A percentile compares a stretch with the other conserved stretches of the same genome.
Conservation (phyloP, 2,888 invertebrate genomes). For the Willowsia nigromaculata region DNA sequence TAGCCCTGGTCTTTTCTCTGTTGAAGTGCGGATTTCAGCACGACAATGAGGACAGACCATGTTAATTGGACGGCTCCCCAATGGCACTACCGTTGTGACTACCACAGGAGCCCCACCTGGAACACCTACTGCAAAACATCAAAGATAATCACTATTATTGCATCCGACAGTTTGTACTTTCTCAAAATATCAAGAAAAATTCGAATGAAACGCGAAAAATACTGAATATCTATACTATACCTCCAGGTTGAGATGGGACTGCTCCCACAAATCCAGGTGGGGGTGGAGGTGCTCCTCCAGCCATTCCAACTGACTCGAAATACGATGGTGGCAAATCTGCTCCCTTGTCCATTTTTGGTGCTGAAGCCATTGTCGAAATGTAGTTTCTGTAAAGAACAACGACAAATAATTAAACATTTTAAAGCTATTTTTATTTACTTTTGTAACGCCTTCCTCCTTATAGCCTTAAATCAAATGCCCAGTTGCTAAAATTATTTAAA, state of each 20-base stretch:
- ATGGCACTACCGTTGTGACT: constrained; percentile 90
- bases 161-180: no score
- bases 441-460: no score
- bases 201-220: background rate
- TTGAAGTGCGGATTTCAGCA: constrained; percentile 90
- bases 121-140: constrained; percentile 24
- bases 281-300: constrained; percentile 39
- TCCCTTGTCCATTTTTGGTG: constrained; percentile 63
- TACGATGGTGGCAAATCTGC: constrained; percentile 51
- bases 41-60: constrained; percentile 94
- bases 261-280: constrained; percentile 54
- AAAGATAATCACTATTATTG: background rate
- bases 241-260: constrained; percentile 16
- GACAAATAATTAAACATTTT: no score
- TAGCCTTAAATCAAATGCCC: no score
- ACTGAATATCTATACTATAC: background rate
- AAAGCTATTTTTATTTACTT: no score
- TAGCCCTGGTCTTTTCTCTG: constrained; percentile 90
- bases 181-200: no score
- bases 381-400: background rate
- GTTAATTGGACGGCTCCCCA: constrained; percentile 91
- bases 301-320: constrained; percentile 54
- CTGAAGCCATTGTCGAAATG: constrained; percentile 51
- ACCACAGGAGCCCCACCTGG: constrained; percentile 83
- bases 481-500: no score